Evolutionary conservation across 2,113 vertebrate species (phyloP).

Genomic region (Seriola rivoliana): DNA sequence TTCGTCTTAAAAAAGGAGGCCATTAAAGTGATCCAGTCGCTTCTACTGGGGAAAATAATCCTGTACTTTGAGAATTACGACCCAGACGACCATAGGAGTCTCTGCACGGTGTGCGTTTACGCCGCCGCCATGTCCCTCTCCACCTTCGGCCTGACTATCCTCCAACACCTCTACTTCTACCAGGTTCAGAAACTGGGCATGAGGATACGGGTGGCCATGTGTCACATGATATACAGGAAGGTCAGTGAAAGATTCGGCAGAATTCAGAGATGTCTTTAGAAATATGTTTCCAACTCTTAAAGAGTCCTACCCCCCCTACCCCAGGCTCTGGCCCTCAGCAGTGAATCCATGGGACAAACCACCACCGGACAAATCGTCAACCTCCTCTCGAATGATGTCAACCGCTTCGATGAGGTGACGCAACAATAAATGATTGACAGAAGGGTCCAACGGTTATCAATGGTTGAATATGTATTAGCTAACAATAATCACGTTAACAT

Average conservation of each 20-base stretch:
- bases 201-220: constrained; percentile 93
- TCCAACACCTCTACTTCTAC: constrained; percentile 93
- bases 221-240: constrained; percentile 96
- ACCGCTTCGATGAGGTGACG: constrained; percentile 94
- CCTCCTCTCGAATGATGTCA: constrained; percentile 96
- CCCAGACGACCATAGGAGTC: constrained; percentile 38
- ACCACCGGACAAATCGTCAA: constrained; percentile 98
- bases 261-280: background rate
- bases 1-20: constrained; percentile 82
- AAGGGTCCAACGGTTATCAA: too few species aligned
- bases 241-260: constrained; percentile 75
- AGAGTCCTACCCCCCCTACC: too few species aligned
- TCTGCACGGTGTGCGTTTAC: constrained; percentile 50
- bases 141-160: constrained; percentile 82
- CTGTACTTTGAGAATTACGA: constrained; percentile 88
- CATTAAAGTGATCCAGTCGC: constrained; percentile 89
- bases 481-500: background rate
- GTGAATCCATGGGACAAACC: constrained; percentile 91
- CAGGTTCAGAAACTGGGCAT: constrained; percentile 91
- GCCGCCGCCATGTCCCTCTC: constrained; percentile 85
- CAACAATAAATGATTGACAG: too few species aligned
- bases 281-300: too few species aligned
- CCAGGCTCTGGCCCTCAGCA: constrained; percentile 91
- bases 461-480: too few species aligned
- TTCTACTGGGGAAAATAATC: constrained; percentile 91